These are phyloP conservation scores for Cremastobaeus sp. DNA, from an alignment of 2,888 invertebrate genomes.

Conservation along the genomic window DNA sequence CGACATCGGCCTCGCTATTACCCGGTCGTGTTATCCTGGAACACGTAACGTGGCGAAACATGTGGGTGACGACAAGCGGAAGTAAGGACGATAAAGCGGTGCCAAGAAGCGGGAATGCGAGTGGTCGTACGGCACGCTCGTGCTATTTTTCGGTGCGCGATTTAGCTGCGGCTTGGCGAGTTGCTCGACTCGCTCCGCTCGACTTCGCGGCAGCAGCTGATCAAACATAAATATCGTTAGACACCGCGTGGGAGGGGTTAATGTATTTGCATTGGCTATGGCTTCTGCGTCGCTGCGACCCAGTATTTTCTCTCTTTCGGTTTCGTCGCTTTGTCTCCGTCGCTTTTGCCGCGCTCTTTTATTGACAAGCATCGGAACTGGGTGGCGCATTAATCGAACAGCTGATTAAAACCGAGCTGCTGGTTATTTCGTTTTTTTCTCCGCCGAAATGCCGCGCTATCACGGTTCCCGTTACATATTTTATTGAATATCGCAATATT, in stretches of 20 bases:
- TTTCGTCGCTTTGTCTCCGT: not conserved
- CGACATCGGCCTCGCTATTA: conserved; percentile 33
- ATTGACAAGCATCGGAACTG: conserved; percentile 8
- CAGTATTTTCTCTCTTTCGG: conserved; percentile 28
- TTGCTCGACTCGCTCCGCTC: conserved; percentile 28
- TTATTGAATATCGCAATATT: conserved; percentile 24
- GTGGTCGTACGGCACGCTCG: conserved; percentile 35
- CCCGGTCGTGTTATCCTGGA: conserved; percentile 37
- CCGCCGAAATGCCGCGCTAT: conserved; percentile 2
- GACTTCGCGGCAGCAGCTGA: conserved; percentile 69
- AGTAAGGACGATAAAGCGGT: conserved; percentile 49
- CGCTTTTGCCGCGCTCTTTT: not conserved
- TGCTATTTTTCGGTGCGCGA: conserved; percentile 51
- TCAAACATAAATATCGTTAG: conserved; percentile 73
- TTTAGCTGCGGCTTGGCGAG: conserved; percentile 35
- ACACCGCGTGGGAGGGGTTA: conserved; percentile 65
- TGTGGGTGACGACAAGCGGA: conserved; percentile 49
- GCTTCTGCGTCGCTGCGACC: conserved; percentile 48
- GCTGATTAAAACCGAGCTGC: conserved; percentile 19
- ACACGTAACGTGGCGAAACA: conserved; percentile 28
- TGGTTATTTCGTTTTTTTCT: not conserved
- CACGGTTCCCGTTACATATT: conserved; percentile 12
- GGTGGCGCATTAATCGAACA: conserved; percentile 17
- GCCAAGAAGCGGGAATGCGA: conserved; percentile 31
- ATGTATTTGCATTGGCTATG: conserved; percentile 73